Base-by-base conservation (phyloP, 2,888 invertebrate species). In the Phortica okadai region DNA sequence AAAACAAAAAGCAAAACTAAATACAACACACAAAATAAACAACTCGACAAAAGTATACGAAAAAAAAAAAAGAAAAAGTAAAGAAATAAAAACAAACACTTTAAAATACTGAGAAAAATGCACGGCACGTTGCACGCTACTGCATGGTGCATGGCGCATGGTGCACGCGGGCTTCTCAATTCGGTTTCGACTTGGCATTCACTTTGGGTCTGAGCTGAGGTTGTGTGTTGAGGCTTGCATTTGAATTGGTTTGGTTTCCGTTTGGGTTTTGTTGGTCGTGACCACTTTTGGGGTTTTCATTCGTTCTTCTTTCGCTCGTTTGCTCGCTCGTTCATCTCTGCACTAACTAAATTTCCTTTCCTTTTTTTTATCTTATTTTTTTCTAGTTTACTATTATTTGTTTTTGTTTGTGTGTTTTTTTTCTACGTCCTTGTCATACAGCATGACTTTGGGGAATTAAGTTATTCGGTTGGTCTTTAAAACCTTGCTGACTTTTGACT, bases 401-500 rank as follows among this genome's bases (percentile, higher is more conserved):
- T 69, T 73, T 80, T 81, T 76, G 4, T 10, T 44, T 62, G 33
- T 62, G 21, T 50, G 59, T 72, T 25, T 69, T 45, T 44, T 67
- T 70, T 70, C 62, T 72, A n/a, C 7, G 33, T 50, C 21, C 21
- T 62, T 54, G 33, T 42, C 33, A 54, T 45, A 14, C 58, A 74
- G 77, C 78, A 79, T 79, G 76, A 78, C 81, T 81, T 77, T 74
- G 77, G 81, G 82, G 85, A 80, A 85, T 85, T 83, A 83, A 86
- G 85, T 79, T 86, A 87, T 85, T 87, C 81, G 84, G 84, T 85
- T 21, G 83, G 81, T 85, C 80, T 86, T 85, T 79, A 81, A 79
- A 78, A 78, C 81, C 76, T 76, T 79, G 81, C 67, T 74, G 67
- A 67, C 74, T 67, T 74, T 56, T 41, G 67, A 74, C 80, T 79